A percentile compares a stretch with the other conserved stretches of the same genome.
phyloP scores from a whole-genome alignment of 2,888 invertebrate genomes.

The Mactromeris polynyma region DNA sequence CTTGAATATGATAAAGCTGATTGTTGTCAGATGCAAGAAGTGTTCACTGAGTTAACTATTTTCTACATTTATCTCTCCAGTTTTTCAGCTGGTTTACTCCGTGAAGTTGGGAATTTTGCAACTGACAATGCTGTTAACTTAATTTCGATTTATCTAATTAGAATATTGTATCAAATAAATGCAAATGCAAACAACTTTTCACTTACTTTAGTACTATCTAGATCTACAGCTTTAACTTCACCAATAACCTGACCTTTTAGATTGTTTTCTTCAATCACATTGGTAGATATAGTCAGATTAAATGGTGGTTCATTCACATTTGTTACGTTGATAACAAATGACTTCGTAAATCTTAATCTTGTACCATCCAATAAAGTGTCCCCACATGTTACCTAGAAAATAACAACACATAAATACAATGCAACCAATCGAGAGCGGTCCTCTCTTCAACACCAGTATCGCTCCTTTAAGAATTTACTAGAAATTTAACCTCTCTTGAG shows the following conservation, averaged over 20 bases:
- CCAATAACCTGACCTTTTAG: constrained; percentile 67
- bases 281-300: constrained; percentile 63
- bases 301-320: constrained; percentile 78
- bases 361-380: constrained; percentile 68
- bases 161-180: not conserved
- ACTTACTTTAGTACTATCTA: constrained; percentile 71
- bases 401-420: no score
- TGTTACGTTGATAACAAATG: constrained; percentile 72
- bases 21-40: no score
- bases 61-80: no score
- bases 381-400: constrained; percentile 69
- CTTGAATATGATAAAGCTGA: no score
- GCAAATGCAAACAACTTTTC: not conserved
- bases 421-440: no score
- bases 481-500: no score
- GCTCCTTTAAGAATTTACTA: no score
- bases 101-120: no score
- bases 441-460: no score
- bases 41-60: no score
- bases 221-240: constrained; percentile 70
- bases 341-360: constrained; percentile 54
- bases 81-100: no score
- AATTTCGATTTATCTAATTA: not conserved
- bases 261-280: constrained; percentile 65
- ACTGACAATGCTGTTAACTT: not conserved